phyloP scores from a whole-genome alignment of 1,140 invertebrate species.

The Conus ventricosus region DNA sequence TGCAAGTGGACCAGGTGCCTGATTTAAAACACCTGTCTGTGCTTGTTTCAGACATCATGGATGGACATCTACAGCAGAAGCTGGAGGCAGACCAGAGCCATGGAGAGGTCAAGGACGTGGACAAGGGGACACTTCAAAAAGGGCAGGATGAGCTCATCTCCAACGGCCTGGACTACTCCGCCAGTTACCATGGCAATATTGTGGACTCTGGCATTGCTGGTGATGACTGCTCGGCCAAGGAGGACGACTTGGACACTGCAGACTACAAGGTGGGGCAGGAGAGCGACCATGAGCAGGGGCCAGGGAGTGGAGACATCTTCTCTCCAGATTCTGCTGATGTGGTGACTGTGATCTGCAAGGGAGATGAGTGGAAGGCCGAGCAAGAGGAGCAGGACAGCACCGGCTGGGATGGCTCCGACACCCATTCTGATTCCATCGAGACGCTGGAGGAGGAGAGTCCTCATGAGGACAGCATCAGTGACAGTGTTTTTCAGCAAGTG shows the following conservation, averaged over 20 bases:
- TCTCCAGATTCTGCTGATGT: constrained; percentile 25
- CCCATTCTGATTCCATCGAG: constrained; percentile 42
- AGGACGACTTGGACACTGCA: neutral
- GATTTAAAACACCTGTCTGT: no score
- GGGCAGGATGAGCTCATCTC: neutral
- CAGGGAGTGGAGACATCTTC: constrained; percentile 13
- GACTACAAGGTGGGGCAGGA: neutral
- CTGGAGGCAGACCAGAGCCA: no score
- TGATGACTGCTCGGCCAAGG: neutral
- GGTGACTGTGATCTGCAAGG: constrained; percentile 14
- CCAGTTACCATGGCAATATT: neutral
- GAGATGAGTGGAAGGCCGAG: neutral
- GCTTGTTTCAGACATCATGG: no score
- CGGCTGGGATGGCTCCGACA: constrained; percentile 34
- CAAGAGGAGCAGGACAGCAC: constrained; percentile 1
- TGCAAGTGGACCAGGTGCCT: no score
- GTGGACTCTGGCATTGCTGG: neutral
- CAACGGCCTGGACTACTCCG: neutral
- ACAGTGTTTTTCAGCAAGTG: constrained; percentile 21
- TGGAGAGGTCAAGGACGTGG: neutral
- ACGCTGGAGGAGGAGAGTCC: constrained; percentile 42
- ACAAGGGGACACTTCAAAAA: neutral
- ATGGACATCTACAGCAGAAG: no score
- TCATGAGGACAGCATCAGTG: constrained; percentile 8
- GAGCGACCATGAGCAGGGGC: neutral